A percentile compares a stretch with the other conserved stretches of the same genome.
Evolutionary conservation across 2,797 vertebrate genomes (phyloP).

Genomic region (Hoplostethus atlanticus): DNA sequence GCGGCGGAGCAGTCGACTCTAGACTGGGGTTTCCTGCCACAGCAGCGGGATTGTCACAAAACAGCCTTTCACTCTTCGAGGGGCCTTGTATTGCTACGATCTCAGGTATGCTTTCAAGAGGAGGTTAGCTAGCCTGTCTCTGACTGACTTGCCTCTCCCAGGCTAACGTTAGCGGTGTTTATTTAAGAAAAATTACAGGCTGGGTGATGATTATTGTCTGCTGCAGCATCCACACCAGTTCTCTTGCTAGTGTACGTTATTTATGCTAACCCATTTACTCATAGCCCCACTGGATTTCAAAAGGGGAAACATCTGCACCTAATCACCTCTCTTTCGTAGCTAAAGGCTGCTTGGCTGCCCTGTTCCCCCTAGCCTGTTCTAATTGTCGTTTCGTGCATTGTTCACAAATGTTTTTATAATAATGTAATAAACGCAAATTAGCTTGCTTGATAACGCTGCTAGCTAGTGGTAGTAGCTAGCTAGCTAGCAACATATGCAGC

Average conservation of each 20-base stretch:
- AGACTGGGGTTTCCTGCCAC: constrained; percentile 85
- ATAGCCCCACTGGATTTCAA: constrained; percentile 50
- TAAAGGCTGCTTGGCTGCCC: constrained; percentile 60
- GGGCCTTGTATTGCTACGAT: constrained; percentile 77
- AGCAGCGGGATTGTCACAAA: constrained; percentile 83
- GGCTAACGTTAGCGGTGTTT: constrained; percentile 52
- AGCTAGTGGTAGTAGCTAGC: constrained; percentile 41
- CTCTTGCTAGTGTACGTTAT: constrained; percentile 46
- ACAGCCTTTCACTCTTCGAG: constrained; percentile 74
- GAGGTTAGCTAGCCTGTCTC: constrained; percentile 68
- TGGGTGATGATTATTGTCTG: constrained; percentile 52
- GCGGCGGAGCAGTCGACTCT: constrained; percentile 83
- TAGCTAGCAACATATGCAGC: constrained; percentile 49
- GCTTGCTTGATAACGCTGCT: constrained; percentile 57
- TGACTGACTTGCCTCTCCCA: constrained; percentile 40
- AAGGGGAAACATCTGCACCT: constrained; percentile 78
- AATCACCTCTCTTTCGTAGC: constrained; percentile 75
- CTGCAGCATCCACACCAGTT: constrained; percentile 50
- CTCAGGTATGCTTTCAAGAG: constrained; percentile 77
- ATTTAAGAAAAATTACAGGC: constrained; percentile 55
- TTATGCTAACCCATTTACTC: constrained; percentile 63
- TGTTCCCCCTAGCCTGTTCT: constrained; percentile 52
- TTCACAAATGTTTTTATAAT: constrained; percentile 1
- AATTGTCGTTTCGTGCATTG: constrained; percentile 9
- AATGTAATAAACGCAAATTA: constrained; percentile 45